These are phyloP conservation scores for Anas platyrhynchos DNA, from an alignment of 2,113 vertebrate genomes.

Conservation along the genomic window DNA sequence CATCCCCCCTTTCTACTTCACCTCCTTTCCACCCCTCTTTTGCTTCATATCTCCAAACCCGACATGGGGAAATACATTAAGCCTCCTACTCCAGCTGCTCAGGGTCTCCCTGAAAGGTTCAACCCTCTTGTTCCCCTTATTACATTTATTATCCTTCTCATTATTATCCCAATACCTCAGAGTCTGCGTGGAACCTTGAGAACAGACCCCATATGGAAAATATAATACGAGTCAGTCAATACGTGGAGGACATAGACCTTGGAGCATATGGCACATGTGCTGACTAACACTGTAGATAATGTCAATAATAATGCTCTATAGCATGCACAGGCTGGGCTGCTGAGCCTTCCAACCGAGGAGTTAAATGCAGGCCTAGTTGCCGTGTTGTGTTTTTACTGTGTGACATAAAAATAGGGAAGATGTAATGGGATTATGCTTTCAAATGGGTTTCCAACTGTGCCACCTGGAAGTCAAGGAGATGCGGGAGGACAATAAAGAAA, in stretches of 20 bases:
- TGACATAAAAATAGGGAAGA: neutral
- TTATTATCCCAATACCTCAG: neutral
- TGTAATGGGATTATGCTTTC: neutral
- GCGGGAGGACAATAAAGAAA: neutral
- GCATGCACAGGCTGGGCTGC: neutral
- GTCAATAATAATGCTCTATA: neutral
- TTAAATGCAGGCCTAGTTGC: neutral
- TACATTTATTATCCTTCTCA: neutral
- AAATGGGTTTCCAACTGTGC: neutral
- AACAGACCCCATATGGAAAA: neutral
- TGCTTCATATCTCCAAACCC: neutral
- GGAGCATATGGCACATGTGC: neutral
- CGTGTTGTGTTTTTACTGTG: neutral
- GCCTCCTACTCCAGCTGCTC: neutral
- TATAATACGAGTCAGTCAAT: neutral
- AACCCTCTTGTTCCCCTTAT: neutral
- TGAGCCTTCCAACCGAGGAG: neutral
- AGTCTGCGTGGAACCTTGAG: neutral
- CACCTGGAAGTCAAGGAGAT: constrained; percentile 2
- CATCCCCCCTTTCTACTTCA: neutral
- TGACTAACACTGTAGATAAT: neutral
- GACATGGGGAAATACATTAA: neutral
- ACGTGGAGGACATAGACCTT: neutral
- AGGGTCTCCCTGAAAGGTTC: neutral
- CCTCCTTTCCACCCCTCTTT: neutral